Percentiles rank a stretch among this genome's conserved stretches.
These are phyloP conservation scores for Mustela nigripes DNA, from an alignment of 2,113 vertebrate species.

Conservation along the genomic window DNA sequence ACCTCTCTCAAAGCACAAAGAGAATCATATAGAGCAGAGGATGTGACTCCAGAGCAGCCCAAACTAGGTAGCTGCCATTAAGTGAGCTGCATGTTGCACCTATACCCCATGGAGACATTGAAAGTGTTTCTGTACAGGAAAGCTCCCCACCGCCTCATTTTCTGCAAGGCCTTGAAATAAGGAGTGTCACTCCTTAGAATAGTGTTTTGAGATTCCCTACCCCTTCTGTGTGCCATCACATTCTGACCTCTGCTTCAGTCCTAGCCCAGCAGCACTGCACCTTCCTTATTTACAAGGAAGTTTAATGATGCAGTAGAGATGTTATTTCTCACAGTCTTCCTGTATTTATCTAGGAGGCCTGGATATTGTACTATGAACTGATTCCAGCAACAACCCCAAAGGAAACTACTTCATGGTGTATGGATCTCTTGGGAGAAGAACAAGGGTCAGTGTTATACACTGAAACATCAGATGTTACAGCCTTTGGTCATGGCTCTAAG, in stretches of 20 bases:
- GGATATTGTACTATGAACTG: not conserved
- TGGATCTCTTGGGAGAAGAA: slow-evolving; percentile 40
- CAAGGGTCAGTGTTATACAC: not conserved
- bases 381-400: not conserved
- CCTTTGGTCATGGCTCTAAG: slow-evolving; percentile 63
- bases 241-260: not conserved
- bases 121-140: not conserved
- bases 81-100: not conserved
- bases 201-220: not conserved
- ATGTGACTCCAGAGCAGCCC: not conserved
- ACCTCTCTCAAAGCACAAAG: not conserved
- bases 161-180: not conserved
- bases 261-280: not conserved
- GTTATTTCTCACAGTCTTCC: not conserved
- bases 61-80: not conserved
- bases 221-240: not conserved
- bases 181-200: not conserved
- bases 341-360: not conserved
- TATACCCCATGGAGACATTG: not conserved
- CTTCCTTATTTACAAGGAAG: not conserved
- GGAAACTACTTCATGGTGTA: not conserved
- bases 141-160: not conserved
- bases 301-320: not conserved
- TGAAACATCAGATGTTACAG: slow-evolving; percentile 62
- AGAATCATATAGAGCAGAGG: not conserved